Evolutionary conservation across 1,140 invertebrate genomes (phyloP), one percentile per base, ranked within the genome.

Genomic region (Papilio polyxenes): DNA sequence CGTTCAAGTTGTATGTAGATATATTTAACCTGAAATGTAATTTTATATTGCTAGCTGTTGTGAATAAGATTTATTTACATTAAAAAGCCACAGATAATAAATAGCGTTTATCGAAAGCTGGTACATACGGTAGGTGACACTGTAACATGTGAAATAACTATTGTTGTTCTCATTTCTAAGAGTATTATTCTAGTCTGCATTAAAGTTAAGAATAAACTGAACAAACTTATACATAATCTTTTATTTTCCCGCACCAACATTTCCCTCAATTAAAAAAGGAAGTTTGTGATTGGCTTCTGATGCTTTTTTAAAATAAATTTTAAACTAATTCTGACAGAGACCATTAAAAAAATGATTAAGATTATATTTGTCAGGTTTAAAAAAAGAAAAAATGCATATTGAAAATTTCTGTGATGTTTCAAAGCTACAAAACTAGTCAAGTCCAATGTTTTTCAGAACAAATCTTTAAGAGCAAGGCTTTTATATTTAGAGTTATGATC

Each of bases 161-260:
- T 92, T 94, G 93, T 95, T 94, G 94, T 94, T 95, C 93, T 94
- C 92, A 94, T 94, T 94, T 94, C 93, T 93, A 94, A 95, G 94
- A 95, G 94, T 95, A 95, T 95, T 95, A 95, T 95, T 94, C 94
- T 95, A 95, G 94, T 95, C 94, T 93, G 93, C 92, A 93, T 94
- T 94, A 93, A 93, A 93, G 88, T 93, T 94, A 94, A 94, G 92
- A 93, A 93, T 94, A 94, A 94, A 94, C 86, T 91, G 91, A 94
- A 93, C 90, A 91, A 92, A 92, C 85, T 91, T 84, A 85, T 85
- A 82, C 82, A 78, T 84, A 62, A 85, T 86, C 75, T 89, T 93
- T 93, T 89, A 89, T 90, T 92, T 89, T 85, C 13, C 65, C 9
- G 31, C 15, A 13, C 48, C 81, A 59, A 48, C 79, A n/a, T 82